Percentiles rank a stretch among this genome's conserved stretches.
These are phyloP conservation scores for Tyrannus savana DNA, from an alignment of 2,113 vertebrate species.

Conservation along the genomic window DNA sequence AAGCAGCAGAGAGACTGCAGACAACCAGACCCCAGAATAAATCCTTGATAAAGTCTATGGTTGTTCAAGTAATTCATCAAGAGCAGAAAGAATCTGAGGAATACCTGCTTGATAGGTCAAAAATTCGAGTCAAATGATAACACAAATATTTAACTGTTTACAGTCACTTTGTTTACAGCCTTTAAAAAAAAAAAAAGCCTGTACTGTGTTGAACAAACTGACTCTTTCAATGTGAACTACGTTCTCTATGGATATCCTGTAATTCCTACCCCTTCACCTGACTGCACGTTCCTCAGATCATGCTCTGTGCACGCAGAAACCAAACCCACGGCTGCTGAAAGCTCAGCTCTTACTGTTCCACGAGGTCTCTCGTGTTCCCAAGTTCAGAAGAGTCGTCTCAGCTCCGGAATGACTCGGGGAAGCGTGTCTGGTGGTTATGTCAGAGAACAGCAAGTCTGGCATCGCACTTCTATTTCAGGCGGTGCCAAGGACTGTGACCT, in stretches of 20 bases:
- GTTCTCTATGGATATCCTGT: background rate
- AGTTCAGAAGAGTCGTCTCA: background rate
- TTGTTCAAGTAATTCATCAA: background rate
- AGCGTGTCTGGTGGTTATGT: background rate
- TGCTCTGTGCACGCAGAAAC: background rate
- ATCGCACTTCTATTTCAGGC: background rate
- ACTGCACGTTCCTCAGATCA: background rate
- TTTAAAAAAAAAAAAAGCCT: background rate
- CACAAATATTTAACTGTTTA: background rate
- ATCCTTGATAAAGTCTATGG: background rate
- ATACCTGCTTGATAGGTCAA: background rate
- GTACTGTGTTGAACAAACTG: background rate
- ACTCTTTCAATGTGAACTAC: rapidly evolving
- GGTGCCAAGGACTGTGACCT: background rate
- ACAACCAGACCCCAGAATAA: background rate
- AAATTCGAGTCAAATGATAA: background rate
- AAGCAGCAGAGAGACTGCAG: background rate
- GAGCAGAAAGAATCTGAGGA: conserved; percentile 1
- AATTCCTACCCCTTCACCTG: background rate
- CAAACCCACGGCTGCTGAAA: background rate
- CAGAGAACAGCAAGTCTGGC: conserved; percentile 17
- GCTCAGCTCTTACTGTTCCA: rapidly evolving
- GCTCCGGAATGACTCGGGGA: background rate
- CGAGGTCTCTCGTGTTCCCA: background rate
- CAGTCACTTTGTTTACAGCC: background rate